Percentiles rank a stretch among this genome's conserved stretches.
These are phyloP conservation scores for Teleiodes luculella DNA, from an alignment of 2,888 invertebrate species.

Conservation along the genomic window DNA sequence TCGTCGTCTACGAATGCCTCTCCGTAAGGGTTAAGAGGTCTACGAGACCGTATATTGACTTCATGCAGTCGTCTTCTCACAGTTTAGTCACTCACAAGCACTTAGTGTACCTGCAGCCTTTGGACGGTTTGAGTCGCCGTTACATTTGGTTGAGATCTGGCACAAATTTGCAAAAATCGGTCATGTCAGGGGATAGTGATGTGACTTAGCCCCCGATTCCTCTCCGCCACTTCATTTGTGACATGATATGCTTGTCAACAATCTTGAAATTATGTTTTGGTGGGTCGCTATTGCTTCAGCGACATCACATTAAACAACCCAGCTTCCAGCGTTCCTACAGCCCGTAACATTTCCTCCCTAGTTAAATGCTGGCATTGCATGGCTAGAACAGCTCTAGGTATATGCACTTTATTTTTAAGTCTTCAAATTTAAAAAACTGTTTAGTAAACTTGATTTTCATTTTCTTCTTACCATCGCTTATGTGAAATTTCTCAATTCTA, in stretches of 20 bases:
- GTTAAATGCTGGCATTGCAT: constrained; percentile 7
- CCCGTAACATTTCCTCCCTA: constrained; percentile 10
- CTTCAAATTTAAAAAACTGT: too few relatives aligned
- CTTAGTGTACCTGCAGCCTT: too few relatives aligned
- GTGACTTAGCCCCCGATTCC: neutral
- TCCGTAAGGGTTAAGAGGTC: too few relatives aligned
- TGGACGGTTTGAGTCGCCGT: neutral
- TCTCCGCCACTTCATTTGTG: neutral
- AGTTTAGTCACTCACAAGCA: constrained; percentile 12
- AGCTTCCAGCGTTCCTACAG: constrained; percentile 15
- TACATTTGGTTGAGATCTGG: constrained; percentile 1
- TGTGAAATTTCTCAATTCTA: too few relatives aligned
- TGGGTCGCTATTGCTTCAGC: constrained; percentile 8
- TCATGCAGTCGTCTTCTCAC: constrained; percentile 2
- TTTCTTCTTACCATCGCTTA: too few relatives aligned
- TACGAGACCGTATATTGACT: neutral
- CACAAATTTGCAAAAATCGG: too few relatives aligned
- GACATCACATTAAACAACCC: constrained; percentile 3
- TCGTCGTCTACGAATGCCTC: constrained; percentile 10
- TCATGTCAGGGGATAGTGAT: constrained; percentile 3
- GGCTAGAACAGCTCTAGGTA: too few relatives aligned
- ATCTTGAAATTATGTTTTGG: too few relatives aligned
- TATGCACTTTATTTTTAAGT: too few relatives aligned
- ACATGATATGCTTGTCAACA: too few relatives aligned
- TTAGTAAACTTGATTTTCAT: too few relatives aligned